Percentiles rank a stretch among this genome's conserved stretches.
These are phyloP conservation scores for Lasioglossum zephyrum DNA, from an alignment of 2,888 invertebrate genomes.

Conservation along the genomic window DNA sequence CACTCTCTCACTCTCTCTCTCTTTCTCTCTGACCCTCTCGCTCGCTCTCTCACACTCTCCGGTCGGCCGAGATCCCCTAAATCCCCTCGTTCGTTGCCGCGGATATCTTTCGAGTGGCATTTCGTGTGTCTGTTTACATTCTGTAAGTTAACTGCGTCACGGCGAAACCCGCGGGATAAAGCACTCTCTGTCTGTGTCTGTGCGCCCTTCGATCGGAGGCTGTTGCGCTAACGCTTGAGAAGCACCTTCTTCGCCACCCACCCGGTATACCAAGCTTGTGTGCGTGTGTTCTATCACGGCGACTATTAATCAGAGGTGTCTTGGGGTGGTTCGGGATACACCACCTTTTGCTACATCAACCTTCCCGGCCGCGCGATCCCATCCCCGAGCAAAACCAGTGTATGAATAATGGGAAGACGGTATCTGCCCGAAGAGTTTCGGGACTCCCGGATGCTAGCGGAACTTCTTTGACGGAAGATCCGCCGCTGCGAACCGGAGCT, in stretches of 20 bases:
- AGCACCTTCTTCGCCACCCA: not conserved
- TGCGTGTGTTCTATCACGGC: not conserved
- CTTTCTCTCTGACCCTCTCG: not conserved
- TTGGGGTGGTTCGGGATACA: not conserved
- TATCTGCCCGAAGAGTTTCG: constrained; percentile 35
- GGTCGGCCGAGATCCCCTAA: not conserved
- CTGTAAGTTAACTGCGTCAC: not conserved
- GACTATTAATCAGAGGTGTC: constrained; percentile 31
- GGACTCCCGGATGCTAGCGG: constrained; percentile 36
- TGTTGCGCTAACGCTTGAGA: not conserved
- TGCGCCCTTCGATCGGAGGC: not conserved
- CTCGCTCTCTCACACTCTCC: not conserved
- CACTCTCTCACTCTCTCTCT: not conserved
- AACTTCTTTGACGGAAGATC: constrained; percentile 40
- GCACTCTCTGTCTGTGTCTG: not conserved
- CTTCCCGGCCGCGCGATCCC: not conserved
- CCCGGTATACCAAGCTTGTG: not conserved
- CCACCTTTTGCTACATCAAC: not conserved
- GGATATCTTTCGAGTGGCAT: not conserved
- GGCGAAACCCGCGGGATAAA: not conserved
- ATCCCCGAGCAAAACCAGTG: not conserved
- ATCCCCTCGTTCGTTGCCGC: constrained; percentile 6
- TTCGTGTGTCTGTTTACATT: constrained; percentile 3
- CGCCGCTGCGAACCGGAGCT: constrained; percentile 5
- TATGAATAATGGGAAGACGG: constrained; percentile 49